Evolutionary conservation across 2,888 invertebrate species (phyloP), one percentile per base, ranked within the genome.

Genomic region (Scaptomyza parva): DNA sequence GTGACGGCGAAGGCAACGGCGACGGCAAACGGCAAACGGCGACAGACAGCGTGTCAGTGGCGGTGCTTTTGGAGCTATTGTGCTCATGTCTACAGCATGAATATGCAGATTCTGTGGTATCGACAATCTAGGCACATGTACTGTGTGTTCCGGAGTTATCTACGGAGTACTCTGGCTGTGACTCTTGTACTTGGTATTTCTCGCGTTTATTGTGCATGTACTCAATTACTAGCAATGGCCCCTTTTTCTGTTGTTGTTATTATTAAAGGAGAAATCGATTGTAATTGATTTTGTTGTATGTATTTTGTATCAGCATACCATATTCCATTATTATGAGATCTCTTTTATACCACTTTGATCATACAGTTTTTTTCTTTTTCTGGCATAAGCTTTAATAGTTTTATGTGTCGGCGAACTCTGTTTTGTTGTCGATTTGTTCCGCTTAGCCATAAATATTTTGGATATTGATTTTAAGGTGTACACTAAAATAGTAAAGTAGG

Each of bases 41-140:
- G 70, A 77, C 68, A 83, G 82, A 83, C 84, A 83, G 80, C 71
- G 76, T 83, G 83, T 83, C 83, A 86, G 83, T 67, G 83, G 78
- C 83, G 84, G 84, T 77, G 74, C 76, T 78, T 80, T 86, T 84
- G 72, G 81, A 67, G 73, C 68, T 80, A 65, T 83, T 83, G 78
- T 86, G 66, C 60, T 62, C 74, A 67, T 69, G 84, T 86, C 76
- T 78, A 48, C 79, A 75, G 81, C 84, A 72, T 85, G 84, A 85
- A 70, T 81, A 86, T 84, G 84, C 84, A 85, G 86, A 85, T 86
- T 84, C 72, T 63, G 61, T 62, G 37, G 71, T 62, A 76, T 62
- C 76, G 63, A 70, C 57, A 66, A 52, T 63, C 59, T 54, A 41
- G 62, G 50, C 66, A 74, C 59, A 74, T 70, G 54, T 52, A 43